phyloP scores from a whole-genome alignment of 2,888 invertebrate species.

The Acrobasis repandana region DNA sequence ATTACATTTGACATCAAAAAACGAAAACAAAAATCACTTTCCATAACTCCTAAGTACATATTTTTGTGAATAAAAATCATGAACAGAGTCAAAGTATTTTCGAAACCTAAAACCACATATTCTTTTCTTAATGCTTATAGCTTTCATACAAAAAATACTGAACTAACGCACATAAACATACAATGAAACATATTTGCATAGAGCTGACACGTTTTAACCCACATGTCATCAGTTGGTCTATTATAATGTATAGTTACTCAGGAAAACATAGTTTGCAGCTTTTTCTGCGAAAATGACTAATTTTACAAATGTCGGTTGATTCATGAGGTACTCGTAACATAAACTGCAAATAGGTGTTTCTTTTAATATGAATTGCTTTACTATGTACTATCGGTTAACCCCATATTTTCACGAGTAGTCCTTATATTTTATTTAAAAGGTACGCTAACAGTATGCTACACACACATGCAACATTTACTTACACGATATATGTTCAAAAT shows the following conservation, averaged over 20 bases:
- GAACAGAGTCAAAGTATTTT: background rate
- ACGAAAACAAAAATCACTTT: background rate
- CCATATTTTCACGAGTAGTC: too few relatives aligned
- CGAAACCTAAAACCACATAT: background rate
- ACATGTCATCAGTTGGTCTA: slow-evolving; percentile 7
- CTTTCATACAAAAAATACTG: background rate
- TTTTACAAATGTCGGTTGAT: background rate
- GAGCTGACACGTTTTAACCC: slow-evolving; percentile 4
- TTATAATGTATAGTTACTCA: background rate
- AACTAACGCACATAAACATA: background rate
- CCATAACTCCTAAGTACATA: too few relatives aligned
- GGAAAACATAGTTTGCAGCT: background rate
- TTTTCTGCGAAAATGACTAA: slow-evolving; percentile 7
- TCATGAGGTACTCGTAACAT: background rate
- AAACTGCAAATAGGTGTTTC: background rate
- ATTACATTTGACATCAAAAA: background rate
- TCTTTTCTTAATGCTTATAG: background rate
- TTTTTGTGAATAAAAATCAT: background rate
- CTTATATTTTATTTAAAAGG: too few relatives aligned
- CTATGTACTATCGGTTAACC: too few relatives aligned
- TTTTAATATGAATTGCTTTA: too few relatives aligned
- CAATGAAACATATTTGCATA: slow-evolving; percentile 11
- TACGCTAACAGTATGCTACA: too few relatives aligned
- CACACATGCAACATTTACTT: too few relatives aligned
- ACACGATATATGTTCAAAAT: too few relatives aligned